These are phyloP conservation scores for Ecdyonurus torrentis DNA, from an alignment of 2,888 invertebrate species.

Conservation along the genomic window DNA sequence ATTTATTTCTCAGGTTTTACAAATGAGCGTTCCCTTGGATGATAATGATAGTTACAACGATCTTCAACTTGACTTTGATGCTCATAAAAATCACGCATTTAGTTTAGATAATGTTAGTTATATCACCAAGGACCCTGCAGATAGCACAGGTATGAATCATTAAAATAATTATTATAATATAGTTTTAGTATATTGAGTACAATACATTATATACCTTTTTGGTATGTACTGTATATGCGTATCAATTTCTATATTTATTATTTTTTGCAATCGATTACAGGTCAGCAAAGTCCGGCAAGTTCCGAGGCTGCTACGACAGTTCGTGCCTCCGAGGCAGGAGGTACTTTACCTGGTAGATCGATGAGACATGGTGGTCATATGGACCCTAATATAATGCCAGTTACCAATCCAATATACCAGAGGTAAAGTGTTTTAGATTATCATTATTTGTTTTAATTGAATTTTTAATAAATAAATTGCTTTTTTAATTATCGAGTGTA, in stretches of 20 bases:
- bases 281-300: constrained; percentile 62
- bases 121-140: constrained; percentile 65
- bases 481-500: no score
- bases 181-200: no score
- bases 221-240: no score
- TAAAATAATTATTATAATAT: constrained; percentile 2
- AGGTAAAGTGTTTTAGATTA: constrained; percentile 25
- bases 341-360: neutral
- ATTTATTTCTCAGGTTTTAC: constrained; percentile 51
- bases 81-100: constrained; percentile 63
- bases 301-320: constrained; percentile 72
- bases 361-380: neutral
- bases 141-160: constrained; percentile 25
- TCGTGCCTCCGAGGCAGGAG: constrained; percentile 46
- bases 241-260: no score
- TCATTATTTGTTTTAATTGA: constrained; percentile 5
- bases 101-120: constrained; percentile 79
- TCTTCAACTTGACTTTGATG: constrained; percentile 70
- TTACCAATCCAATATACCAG: constrained; percentile 45
- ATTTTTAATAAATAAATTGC: neutral
- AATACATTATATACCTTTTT: no score
- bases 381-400: constrained; percentile 24
- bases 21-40: constrained; percentile 81
- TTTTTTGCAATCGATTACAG: constrained; percentile 30
- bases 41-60: constrained; percentile 61